Conservation (phyloP, 2,888 invertebrate genomes). For the Nudaria mundana region DNA sequence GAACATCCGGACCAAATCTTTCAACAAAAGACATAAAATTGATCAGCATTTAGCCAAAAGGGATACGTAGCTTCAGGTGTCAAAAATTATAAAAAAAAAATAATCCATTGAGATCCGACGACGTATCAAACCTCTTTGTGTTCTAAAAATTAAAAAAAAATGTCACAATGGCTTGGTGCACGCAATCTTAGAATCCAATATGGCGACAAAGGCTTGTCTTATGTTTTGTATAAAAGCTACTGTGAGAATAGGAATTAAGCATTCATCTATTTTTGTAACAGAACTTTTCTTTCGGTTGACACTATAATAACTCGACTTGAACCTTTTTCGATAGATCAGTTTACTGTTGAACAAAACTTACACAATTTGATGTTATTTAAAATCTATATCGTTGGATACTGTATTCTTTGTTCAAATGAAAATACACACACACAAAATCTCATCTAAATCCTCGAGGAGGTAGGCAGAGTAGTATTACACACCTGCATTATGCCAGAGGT, state of each 20-base stretch:
- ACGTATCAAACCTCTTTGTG: conserved; percentile 68
- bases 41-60: conserved; percentile 57
- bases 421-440: too few relatives aligned
- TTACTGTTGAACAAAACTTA: conserved; percentile 5
- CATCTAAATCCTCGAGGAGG: too few relatives aligned
- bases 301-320: conserved; percentile 16
- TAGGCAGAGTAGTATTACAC: too few relatives aligned
- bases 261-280: conserved; percentile 34
- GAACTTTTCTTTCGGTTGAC: conserved; percentile 18
- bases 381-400: neutral
- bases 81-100: conserved; percentile 50
- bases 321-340: conserved; percentile 7
- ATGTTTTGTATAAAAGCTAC: conserved; percentile 63
- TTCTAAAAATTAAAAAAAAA: conserved; percentile 46
- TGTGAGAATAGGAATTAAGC: conserved; percentile 46
- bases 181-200: conserved; percentile 73
- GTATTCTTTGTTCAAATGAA: neutral
- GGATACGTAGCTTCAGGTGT: conserved; percentile 73
- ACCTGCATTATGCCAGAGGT: too few relatives aligned
- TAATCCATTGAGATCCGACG: conserved; percentile 66
- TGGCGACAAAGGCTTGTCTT: conserved; percentile 59
- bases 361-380: conserved; percentile 2
- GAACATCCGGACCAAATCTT: conserved; percentile 51
- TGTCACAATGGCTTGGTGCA: conserved; percentile 59
- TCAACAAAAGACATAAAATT: conserved; percentile 57